phyloP scores from a whole-genome alignment of 1,140 invertebrate genomes.

The Drosophila cardini region DNA sequence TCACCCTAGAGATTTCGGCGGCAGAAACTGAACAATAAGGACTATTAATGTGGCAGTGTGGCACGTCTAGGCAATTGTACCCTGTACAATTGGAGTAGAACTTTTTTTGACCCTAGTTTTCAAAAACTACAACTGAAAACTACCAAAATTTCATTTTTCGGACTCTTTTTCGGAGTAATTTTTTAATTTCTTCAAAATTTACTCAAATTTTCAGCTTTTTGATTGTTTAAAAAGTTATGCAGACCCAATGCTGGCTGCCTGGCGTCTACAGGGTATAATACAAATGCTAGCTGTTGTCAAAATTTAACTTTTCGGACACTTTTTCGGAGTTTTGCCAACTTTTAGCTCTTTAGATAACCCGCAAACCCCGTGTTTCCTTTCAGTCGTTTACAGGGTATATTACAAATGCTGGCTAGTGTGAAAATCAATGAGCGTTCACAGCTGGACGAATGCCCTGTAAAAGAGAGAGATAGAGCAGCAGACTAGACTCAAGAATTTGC shows the following conservation, averaged over 20 bases:
- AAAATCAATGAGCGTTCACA: slow-evolving; percentile 53
- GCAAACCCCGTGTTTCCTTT: background rate
- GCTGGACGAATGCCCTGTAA: slow-evolving; percentile 24
- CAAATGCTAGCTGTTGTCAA: slow-evolving; percentile 46
- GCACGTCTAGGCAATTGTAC: background rate
- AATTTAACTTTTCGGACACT: slow-evolving; percentile 11
- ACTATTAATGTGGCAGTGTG: background rate
- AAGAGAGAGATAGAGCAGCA: background rate
- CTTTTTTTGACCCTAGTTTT: no score
- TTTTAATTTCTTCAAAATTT: no score
- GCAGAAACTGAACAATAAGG: background rate
- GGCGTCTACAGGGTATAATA: slow-evolving; percentile 26
- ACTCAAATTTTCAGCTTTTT: no score
- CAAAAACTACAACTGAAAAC: no score
- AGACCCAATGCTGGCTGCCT: background rate
- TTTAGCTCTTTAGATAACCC: background rate
- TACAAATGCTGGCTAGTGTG: slow-evolving; percentile 49
- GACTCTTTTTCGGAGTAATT: no score
- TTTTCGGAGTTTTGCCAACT: no score
- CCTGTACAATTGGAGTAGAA: background rate
- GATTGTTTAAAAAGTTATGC: no score
- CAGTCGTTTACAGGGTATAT: slow-evolving; percentile 19
- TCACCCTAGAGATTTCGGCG: slow-evolving; percentile 25
- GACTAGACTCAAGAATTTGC: slow-evolving; percentile 1
- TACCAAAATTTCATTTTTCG: no score